phyloP scores from a whole-genome alignment of 2,888 invertebrate genomes.

The Cheilosia urbana region DNA sequence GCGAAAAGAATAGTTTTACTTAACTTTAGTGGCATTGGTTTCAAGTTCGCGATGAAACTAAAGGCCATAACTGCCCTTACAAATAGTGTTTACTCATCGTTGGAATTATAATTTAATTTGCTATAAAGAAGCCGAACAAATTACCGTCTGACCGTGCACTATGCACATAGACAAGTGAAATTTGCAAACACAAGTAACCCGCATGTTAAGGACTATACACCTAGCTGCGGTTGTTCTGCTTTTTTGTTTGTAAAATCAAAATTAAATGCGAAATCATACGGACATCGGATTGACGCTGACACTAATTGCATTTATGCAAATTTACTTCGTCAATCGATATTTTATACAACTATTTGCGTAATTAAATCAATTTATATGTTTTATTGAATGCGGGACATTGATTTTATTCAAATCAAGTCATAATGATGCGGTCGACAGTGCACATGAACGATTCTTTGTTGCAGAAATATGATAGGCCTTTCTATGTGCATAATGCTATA shows the following conservation, averaged over 20 bases:
- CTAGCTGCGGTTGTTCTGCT: background rate
- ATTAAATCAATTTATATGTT: conserved; percentile 15
- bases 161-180: conserved; percentile 12
- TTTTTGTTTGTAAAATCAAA: background rate
- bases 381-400: background rate
- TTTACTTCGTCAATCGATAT: conserved; percentile 31
- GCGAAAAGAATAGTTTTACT: conserved; percentile 1
- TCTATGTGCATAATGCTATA: background rate
- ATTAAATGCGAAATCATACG: background rate
- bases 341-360: conserved; percentile 31
- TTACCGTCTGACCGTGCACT: conserved; percentile 19
- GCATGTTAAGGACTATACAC: background rate
- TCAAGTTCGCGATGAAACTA: conserved; percentile 75
- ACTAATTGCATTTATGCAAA: conserved; percentile 43
- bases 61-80: conserved; percentile 62
- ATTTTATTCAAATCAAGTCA: conserved; percentile 34
- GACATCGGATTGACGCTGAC: conserved; percentile 15
- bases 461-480: background rate
- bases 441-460: background rate
- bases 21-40: conserved; percentile 68
- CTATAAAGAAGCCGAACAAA: conserved; percentile 71
- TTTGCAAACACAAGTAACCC: conserved; percentile 10
- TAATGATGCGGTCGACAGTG: background rate
- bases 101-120: conserved; percentile 74
- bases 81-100: conserved; percentile 59